Conservation (phyloP, 2,888 invertebrate genomes). For the Rotaria macrura region DNA sequence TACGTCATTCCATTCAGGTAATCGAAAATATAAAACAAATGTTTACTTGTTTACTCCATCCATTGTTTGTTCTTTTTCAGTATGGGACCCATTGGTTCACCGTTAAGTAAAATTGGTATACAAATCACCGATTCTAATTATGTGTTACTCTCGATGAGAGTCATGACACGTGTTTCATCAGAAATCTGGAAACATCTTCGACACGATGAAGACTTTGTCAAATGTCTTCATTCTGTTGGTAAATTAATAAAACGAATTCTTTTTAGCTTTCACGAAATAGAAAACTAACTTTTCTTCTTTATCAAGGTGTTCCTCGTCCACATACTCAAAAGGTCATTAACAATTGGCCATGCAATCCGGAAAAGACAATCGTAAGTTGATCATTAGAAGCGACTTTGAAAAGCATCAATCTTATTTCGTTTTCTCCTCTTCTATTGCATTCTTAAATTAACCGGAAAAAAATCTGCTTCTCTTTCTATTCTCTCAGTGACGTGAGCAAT, state of each 20-base stretch:
- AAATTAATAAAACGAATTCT: neutral
- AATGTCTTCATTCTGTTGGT: slow-evolving; percentile 82
- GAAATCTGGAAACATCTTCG: slow-evolving; percentile 54
- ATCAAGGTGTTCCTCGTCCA: slow-evolving; percentile 58
- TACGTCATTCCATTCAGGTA: slow-evolving; percentile 77
- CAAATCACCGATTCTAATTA: slow-evolving; percentile 92
- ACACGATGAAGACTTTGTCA: slow-evolving; percentile 61
- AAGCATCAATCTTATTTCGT: no score
- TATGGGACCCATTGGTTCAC: slow-evolving; percentile 93
- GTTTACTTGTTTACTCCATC: no score
- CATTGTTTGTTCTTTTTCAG: no score
- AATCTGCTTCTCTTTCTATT: no score
- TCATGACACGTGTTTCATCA: slow-evolving; percentile 86
- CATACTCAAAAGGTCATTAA: slow-evolving; percentile 63
- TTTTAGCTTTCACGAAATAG: no score
- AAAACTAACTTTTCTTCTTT: neutral
- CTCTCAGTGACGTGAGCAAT: no score
- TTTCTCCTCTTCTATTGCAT: no score
- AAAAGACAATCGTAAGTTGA: slow-evolving; percentile 61
- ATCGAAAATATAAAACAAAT: no score
- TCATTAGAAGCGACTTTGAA: no score
- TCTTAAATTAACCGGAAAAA: no score
- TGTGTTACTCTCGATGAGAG: slow-evolving; percentile 88
- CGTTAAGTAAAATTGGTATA: slow-evolving; percentile 86
- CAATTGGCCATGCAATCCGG: slow-evolving; percentile 64